phyloP scores from a whole-genome alignment of 1,140 invertebrate genomes.

The Leptopilina clavipes region DNA sequence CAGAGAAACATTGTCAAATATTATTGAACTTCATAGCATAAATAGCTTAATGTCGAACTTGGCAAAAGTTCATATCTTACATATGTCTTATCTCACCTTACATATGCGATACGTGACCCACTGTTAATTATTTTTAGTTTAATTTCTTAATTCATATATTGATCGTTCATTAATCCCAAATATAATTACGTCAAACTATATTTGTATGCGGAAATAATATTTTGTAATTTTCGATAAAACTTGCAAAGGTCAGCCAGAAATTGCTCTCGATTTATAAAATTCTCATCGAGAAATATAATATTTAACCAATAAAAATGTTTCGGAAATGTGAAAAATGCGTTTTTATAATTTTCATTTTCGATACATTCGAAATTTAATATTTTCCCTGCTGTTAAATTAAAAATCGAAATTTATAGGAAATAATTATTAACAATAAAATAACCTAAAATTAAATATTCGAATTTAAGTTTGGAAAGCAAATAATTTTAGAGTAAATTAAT shows the following conservation, averaged over 20 bases:
- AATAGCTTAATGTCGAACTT: slow-evolving; percentile 22
- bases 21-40: slow-evolving; percentile 25
- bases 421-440: no score
- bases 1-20: not conserved
- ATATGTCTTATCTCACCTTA: slow-evolving; percentile 7
- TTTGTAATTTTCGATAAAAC: not conserved
- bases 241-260: not conserved
- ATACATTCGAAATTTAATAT: no score
- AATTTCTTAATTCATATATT: slow-evolving; percentile 5
- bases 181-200: slow-evolving; percentile 1
- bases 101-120: not conserved
- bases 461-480: no score
- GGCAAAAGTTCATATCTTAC: slow-evolving; percentile 40
- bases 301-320: no score
- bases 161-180: not conserved
- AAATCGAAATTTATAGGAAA: no score
- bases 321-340: no score
- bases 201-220: not conserved
- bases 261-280: not conserved
- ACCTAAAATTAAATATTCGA: no score
- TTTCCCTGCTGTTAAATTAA: no score
- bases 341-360: no score
- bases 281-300: no score
- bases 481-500: no score
- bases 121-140: slow-evolving; percentile 31